A percentile compares a stretch with the other conserved stretches of the same genome.
Evolutionary conservation across 2,797 vertebrate genomes (phyloP).

Genomic region (Mormyrus hasselquistii): DNA sequence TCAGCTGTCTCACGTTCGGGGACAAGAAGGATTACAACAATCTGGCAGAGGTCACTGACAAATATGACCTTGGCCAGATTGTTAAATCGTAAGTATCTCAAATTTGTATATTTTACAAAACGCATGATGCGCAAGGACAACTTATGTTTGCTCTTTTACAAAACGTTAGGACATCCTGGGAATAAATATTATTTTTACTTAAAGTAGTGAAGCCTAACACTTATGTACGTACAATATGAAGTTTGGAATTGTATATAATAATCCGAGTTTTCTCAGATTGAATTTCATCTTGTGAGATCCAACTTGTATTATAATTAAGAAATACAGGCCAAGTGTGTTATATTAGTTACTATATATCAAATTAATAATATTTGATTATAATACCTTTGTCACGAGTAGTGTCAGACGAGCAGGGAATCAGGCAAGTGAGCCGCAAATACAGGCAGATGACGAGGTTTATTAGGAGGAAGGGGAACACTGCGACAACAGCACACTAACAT

Average conservation of each 20-base stretch:
- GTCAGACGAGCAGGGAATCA: no score
- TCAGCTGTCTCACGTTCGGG: conserved; percentile 93
- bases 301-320: neutral
- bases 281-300: neutral
- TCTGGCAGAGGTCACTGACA: conserved; percentile 92
- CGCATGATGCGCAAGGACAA: neutral
- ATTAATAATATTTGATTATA: neutral
- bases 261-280: neutral
- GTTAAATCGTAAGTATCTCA: conserved; percentile 88
- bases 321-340: neutral
- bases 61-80: conserved; percentile 96
- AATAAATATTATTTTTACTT: neutral
- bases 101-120: neutral
- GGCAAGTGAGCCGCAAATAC: no score
- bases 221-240: neutral
- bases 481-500: no score
- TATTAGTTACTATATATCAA: neutral
- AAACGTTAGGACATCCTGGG: neutral
- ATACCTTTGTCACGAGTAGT: no score
- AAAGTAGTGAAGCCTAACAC: neutral
- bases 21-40: conserved; percentile 98
- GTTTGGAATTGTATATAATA: neutral
- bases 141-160: neutral
- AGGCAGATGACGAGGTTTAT: no score
- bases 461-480: no score